phyloP scores from a whole-genome alignment of 2,797 vertebrate genomes.

The Coendou prehensilis region DNA sequence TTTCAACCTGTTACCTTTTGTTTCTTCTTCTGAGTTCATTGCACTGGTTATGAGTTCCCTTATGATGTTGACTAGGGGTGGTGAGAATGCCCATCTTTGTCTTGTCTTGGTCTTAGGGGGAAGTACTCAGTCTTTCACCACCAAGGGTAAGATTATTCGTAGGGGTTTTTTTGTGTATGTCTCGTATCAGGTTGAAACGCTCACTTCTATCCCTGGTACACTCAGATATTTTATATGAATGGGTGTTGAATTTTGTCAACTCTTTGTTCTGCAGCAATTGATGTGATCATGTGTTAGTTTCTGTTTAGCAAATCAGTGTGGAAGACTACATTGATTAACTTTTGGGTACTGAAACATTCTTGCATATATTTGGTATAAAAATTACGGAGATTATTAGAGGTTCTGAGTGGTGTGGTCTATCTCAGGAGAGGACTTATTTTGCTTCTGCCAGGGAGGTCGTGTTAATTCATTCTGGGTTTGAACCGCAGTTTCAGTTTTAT shows the following conservation, averaged over 20 bases:
- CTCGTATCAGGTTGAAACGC: background rate
- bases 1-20: background rate
- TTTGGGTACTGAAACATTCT: background rate
- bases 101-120: background rate
- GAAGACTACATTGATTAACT: background rate
- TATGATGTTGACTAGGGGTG: background rate
- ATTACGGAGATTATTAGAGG: background rate
- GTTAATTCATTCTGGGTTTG: background rate
- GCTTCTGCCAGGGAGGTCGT: background rate
- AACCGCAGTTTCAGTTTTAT: background rate
- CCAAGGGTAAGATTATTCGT: background rate
- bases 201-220: background rate
- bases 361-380: slow-evolving; percentile 20
- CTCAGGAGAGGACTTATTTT: background rate
- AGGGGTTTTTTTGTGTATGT: too few species aligned
- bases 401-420: background rate
- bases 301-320: background rate
- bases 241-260: background rate
- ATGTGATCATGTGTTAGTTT: background rate
- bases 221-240: background rate
- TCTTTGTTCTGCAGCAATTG: background rate
- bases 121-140: background rate
- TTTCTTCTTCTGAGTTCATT: background rate
- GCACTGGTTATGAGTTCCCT: background rate
- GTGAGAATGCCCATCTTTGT: too few species aligned